phyloP scores from a whole-genome alignment of 2,888 invertebrate genomes.

The Adelphocoris suturalis region DNA sequence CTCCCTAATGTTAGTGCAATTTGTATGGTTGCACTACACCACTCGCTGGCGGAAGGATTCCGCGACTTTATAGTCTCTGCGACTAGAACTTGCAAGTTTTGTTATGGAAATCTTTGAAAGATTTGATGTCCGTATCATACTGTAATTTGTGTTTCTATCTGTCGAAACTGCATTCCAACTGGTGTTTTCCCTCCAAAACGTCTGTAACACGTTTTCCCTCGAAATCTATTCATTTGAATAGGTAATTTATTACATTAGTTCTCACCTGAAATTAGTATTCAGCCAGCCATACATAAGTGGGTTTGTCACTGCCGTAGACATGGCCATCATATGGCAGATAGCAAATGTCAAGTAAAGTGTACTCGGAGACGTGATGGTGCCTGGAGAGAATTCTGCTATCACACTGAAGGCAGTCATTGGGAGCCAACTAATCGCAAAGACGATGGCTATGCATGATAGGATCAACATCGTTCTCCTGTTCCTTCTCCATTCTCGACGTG shows the following conservation, averaged over 20 bases:
- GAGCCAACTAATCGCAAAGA: slow-evolving; percentile 82
- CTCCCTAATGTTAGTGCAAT: no score
- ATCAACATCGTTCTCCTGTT: slow-evolving; percentile 79
- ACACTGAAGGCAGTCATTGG: slow-evolving; percentile 81
- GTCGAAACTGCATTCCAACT: no score
- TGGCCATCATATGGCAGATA: slow-evolving; percentile 81
- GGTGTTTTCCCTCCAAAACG: no score
- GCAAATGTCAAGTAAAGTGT: slow-evolving; percentile 79
- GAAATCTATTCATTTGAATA: neutral
- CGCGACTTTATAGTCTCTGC: no score
- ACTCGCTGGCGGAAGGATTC: no score
- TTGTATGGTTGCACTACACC: no score
- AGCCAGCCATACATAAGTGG: slow-evolving; percentile 83
- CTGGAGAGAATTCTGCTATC: slow-evolving; percentile 78
- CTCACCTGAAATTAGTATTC: slow-evolving; percentile 82
- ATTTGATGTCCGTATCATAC: no score
- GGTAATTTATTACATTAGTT: slow-evolving; percentile 73
- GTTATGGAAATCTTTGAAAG: no score
- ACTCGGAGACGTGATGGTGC: slow-evolving; percentile 75
- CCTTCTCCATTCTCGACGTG: slow-evolving; percentile 77
- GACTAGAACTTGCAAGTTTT: no score
- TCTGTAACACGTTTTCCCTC: no score
- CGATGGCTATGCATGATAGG: slow-evolving; percentile 80
- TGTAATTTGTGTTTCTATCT: no score
- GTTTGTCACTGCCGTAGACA: slow-evolving; percentile 81